Percentiles rank a stretch among this genome's conserved stretches.
phyloP scores from a whole-genome alignment of 2,113 vertebrate species.

The Cottus gobio region DNA sequence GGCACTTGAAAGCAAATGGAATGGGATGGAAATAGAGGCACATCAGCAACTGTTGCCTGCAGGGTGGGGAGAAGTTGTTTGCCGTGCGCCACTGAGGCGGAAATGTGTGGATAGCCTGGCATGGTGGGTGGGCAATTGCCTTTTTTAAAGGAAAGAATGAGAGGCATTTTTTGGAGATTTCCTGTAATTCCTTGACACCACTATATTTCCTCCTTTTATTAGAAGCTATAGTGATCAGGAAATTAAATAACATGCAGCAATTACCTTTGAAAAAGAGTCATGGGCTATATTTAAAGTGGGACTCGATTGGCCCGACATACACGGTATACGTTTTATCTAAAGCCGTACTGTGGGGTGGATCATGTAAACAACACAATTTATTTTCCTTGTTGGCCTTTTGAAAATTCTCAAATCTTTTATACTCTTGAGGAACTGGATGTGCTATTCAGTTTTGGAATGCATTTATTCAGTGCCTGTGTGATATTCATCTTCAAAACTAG shows the following conservation, averaged over 20 bases:
- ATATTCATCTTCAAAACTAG: not conserved
- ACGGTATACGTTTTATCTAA: slow-evolving; percentile 23
- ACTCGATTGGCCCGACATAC: not conserved
- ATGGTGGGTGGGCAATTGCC: slow-evolving; percentile 67
- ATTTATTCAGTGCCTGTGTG: not conserved
- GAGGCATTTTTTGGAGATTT: slow-evolving; percentile 48
- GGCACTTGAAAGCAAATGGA: slow-evolving; percentile 76
- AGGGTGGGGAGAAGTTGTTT: slow-evolving; percentile 69
- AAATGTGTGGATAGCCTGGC: slow-evolving; percentile 70
- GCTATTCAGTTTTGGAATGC: not conserved
- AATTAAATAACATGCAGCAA: not conserved
- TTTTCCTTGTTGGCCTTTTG: not conserved
- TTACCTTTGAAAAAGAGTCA: not conserved
- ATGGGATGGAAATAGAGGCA: slow-evolving; percentile 69
- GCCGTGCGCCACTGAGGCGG: slow-evolving; percentile 75
- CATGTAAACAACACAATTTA: not conserved
- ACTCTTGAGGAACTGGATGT: not conserved
- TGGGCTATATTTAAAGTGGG: not conserved
- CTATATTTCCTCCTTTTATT: slow-evolving; percentile 1
- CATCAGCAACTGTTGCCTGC: slow-evolving; percentile 75
- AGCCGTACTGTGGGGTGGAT: not conserved
- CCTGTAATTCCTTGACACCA: slow-evolving; percentile 18
- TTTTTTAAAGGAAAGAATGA: slow-evolving; percentile 47
- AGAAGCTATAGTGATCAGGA: not conserved
- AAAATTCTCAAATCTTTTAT: not conserved